Conservation (phyloP, 2,888 invertebrate genomes). For the Lasioglossum morio region DNA sequence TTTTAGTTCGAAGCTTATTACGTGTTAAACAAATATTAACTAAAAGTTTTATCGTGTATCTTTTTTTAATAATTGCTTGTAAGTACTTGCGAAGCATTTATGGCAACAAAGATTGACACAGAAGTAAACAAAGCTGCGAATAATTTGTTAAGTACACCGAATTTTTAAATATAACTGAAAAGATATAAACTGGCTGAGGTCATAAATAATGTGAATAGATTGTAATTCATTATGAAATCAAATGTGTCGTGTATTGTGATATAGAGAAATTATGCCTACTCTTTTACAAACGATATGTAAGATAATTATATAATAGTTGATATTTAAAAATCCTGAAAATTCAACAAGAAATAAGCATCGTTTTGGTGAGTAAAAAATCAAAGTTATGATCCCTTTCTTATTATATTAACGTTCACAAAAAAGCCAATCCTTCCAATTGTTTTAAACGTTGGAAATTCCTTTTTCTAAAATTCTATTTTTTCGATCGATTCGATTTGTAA, state of each 20-base stretch:
- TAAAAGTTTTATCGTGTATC: constrained; percentile 52
- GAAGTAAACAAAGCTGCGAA: constrained; percentile 4
- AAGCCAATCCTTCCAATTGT: constrained; percentile 47
- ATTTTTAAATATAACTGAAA: constrained; percentile 2
- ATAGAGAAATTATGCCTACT: constrained; percentile 28
- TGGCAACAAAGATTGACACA: background rate
- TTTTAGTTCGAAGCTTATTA: constrained; percentile 55
- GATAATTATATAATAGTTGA: constrained; percentile 23
- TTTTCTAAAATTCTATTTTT: constrained; percentile 47
- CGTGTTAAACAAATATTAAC: constrained; percentile 66
- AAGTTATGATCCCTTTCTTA: constrained; percentile 21
- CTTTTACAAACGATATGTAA: constrained; percentile 36
- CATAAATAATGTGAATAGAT: constrained; percentile 38
- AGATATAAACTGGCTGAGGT: background rate
- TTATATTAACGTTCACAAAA: constrained; percentile 35
- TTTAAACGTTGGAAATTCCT: constrained; percentile 39
- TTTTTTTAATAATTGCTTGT: constrained; percentile 24
- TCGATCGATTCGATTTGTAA: constrained; percentile 51
- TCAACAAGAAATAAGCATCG: constrained; percentile 38
- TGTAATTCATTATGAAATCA: constrained; percentile 9
- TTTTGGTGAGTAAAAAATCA: constrained; percentile 19
- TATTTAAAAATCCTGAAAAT: constrained; percentile 35
- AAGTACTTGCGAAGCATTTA: constrained; percentile 16
- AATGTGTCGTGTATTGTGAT: constrained; percentile 26
- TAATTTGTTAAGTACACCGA: constrained; percentile 36